Evolutionary conservation across 2,113 vertebrate species (phyloP).

Genomic region (Astatoreochromis straeleni): DNA sequence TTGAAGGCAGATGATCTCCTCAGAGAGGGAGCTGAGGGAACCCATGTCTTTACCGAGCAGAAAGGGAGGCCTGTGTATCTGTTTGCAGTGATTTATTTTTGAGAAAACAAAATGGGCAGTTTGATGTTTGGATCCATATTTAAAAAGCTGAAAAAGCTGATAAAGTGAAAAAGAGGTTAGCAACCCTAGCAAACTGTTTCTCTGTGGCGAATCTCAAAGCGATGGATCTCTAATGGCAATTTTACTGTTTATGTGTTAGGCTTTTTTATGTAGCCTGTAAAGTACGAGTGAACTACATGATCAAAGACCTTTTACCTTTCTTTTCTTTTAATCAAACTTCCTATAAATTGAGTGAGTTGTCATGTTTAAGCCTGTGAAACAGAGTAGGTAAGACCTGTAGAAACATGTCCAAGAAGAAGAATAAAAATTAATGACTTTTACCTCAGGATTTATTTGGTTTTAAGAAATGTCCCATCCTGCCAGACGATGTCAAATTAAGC

Average conservation of each 20-base stretch:
- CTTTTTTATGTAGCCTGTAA: not conserved
- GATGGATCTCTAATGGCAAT: not conserved
- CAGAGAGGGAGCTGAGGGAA: not conserved
- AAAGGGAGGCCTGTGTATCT: not conserved
- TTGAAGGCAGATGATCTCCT: not conserved
- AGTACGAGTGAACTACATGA: not conserved
- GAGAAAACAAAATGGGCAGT: not conserved
- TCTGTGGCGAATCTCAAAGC: not conserved
- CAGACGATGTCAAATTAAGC: not conserved
- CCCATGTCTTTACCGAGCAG: not conserved
- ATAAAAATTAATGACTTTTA: not conserved
- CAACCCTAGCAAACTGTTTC: not conserved
- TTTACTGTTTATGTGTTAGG: not conserved
- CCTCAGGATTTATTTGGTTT: not conserved
- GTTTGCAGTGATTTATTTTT: not conserved
- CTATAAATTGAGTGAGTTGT: not conserved
- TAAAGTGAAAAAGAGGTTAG: not conserved
- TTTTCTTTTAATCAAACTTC: not conserved
- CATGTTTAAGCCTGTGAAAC: not conserved
- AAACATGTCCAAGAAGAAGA: not conserved
- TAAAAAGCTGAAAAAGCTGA: not conserved
- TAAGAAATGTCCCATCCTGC: not conserved
- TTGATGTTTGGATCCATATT: not conserved
- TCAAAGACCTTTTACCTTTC: not conserved
- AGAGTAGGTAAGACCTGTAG: not conserved